Evolutionary conservation across 2,797 vertebrate species (phyloP).

Genomic region (Harpagifer antarcticus): DNA sequence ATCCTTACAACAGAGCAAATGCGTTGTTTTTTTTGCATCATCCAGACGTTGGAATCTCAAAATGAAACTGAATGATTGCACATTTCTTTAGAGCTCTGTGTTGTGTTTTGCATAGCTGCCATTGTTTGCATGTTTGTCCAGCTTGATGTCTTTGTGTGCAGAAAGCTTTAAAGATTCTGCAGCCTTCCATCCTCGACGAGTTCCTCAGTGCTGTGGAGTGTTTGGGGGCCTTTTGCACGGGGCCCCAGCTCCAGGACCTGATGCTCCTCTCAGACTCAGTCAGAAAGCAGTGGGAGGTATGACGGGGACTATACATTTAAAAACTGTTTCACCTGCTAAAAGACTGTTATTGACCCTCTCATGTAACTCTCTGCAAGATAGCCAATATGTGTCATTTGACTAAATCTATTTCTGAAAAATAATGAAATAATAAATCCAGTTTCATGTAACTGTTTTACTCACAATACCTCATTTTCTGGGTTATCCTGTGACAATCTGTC

Average conservation of each 20-base stretch:
- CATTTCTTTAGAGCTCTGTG: constrained; percentile 27
- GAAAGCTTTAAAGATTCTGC: constrained; percentile 85
- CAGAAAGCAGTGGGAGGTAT: constrained; percentile 92
- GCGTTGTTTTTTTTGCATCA: constrained; percentile 7
- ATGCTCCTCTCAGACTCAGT: constrained; percentile 82
- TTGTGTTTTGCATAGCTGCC: constrained; percentile 26
- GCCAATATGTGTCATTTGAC: background rate
- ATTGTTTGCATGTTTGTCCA: constrained; percentile 34
- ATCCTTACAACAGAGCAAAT: background rate
- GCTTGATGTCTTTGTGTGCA: constrained; percentile 72
- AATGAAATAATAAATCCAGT: background rate
- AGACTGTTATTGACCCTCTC: background rate
- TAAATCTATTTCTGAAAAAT: background rate
- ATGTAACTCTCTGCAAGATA: background rate
- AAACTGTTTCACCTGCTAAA: background rate
- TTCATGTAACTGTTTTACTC: background rate
- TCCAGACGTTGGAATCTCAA: constrained; percentile 22
- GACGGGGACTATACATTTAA: constrained; percentile 5
- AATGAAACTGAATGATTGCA: background rate
- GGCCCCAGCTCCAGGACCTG: constrained; percentile 78
- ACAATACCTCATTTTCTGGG: background rate
- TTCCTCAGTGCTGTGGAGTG: constrained; percentile 89
- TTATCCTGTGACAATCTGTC: background rate
- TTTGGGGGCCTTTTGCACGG: constrained; percentile 81
- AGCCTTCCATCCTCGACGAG: constrained; percentile 83